Conservation (phyloP, 2,888 invertebrate genomes). For the Ochropacha duplaris region DNA sequence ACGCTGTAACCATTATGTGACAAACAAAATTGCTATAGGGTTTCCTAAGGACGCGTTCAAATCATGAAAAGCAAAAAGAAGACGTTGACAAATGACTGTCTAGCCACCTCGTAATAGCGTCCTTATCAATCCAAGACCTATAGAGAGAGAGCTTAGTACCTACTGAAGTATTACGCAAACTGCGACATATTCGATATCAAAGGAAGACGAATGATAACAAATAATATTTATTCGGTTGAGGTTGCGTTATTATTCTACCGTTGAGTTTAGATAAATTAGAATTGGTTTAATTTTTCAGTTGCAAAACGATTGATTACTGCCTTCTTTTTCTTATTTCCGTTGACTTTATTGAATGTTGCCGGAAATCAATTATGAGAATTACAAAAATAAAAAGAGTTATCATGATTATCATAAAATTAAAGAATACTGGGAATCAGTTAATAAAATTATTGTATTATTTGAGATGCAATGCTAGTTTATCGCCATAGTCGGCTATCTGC, state of each 20-base stretch:
- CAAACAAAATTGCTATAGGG: constrained; percentile 10
- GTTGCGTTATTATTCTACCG: not conserved
- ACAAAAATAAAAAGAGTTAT: not conserved
- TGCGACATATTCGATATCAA: not conserved
- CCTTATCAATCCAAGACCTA: not conserved
- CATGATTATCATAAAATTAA: too few relatives aligned
- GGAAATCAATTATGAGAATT: not conserved
- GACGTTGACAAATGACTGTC: constrained; percentile 18
- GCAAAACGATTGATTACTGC: not conserved
- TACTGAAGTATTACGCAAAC: not conserved
- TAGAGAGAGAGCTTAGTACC: too few relatives aligned
- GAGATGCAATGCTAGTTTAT: too few relatives aligned
- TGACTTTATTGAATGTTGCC: not conserved
- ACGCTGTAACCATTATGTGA: constrained; percentile 7
- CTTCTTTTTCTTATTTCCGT: not conserved
- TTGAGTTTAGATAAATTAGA: not conserved
- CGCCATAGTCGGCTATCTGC: too few relatives aligned
- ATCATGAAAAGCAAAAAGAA: constrained; percentile 14
- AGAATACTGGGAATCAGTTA: too few relatives aligned
- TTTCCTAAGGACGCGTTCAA: constrained; percentile 9
- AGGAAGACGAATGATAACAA: not conserved
- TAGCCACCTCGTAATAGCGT: not conserved
- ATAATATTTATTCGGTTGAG: not conserved
- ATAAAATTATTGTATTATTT: too few relatives aligned
- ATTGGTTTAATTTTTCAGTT: not conserved